Percentiles rank a stretch among this genome's conserved stretches.
Conservation (phyloP, 2,888 invertebrate species). For the Mesoligia furuncula region DNA sequence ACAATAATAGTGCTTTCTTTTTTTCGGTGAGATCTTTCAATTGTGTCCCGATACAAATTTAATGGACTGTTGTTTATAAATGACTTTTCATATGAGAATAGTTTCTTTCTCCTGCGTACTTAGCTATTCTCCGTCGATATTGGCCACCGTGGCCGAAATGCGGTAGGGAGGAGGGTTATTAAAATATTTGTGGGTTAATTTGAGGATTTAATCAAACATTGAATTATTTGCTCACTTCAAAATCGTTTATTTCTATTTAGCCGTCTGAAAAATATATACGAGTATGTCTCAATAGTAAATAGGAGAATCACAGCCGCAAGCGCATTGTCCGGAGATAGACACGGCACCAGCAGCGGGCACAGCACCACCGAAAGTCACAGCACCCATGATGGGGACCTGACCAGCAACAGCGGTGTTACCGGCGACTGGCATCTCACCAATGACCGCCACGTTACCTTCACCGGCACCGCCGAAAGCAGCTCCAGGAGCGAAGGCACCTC, state of each 20-base stretch:
- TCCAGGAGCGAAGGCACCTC: background rate
- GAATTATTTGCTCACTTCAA: background rate
- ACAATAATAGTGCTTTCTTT: too few relatives aligned
- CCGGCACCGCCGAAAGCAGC: conserved; percentile 50
- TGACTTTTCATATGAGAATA: too few relatives aligned
- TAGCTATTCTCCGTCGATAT: too few relatives aligned
- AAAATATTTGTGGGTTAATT: too few relatives aligned
- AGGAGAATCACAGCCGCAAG: conserved; percentile 24
- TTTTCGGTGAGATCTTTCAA: too few relatives aligned
- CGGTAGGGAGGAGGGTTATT: too few relatives aligned
- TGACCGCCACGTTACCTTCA: conserved; percentile 71
- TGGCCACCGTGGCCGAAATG: too few relatives aligned
- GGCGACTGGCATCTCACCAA: conserved; percentile 64
- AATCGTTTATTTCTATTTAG: background rate
- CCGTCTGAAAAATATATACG: too few relatives aligned
- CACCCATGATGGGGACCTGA: conserved; percentile 68
- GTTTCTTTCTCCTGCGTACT: too few relatives aligned
- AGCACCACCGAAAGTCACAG: conserved; percentile 54
- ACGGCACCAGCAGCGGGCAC: conserved; percentile 2
- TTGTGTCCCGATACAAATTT: too few relatives aligned
- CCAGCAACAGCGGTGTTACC: conserved; percentile 40
- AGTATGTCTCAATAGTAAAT: background rate
- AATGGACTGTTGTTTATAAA: too few relatives aligned
- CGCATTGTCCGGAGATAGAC: conserved; percentile 1
- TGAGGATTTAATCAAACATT: too few relatives aligned